Evolutionary conservation across 2,113 vertebrate species (phyloP).

Genomic region (Thunnus thynnus): DNA sequence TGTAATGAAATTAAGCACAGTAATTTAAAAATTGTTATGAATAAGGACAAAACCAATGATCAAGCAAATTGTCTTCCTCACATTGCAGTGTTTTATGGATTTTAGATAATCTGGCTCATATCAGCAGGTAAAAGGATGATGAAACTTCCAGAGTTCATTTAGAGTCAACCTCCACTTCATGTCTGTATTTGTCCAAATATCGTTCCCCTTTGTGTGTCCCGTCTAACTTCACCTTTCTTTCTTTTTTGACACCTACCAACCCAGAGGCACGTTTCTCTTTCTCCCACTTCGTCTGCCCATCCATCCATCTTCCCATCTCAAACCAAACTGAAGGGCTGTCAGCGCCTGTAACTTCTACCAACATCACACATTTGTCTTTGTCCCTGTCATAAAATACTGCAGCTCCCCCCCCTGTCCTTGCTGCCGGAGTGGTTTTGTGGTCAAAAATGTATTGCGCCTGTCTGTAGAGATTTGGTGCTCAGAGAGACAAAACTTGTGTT

Average conservation of each 20-base stretch:
- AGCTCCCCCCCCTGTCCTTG: conserved; percentile 24
- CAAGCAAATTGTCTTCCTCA: no score
- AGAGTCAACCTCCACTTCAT: not conserved
- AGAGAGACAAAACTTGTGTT: conserved; percentile 17
- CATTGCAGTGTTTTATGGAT: not conserved
- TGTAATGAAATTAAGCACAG: no score
- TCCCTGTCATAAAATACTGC: conserved; percentile 24
- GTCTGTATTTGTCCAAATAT: no score
- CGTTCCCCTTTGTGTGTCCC: not conserved
- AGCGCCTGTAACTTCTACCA: conserved; percentile 59
- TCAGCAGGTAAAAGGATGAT: conserved; percentile 20
- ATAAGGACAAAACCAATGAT: no score
- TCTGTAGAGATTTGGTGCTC: conserved; percentile 41
- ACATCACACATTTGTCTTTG: conserved; percentile 55
- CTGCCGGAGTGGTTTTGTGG: not conserved
- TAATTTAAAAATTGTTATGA: no score
- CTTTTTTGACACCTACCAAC: conserved; percentile 33
- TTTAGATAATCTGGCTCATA: conserved; percentile 13
- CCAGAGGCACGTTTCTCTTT: conserved; percentile 31
- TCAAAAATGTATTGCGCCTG: conserved; percentile 37
- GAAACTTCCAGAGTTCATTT: not conserved
- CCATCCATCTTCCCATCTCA: conserved; percentile 48
- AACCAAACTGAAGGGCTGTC: conserved; percentile 68
- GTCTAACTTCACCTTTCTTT: conserved; percentile 9
- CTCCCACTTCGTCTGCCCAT: conserved; percentile 19